These are phyloP conservation scores for Microcebus ravelobensis DNA, from an alignment of 2,113 vertebrate genomes.

Conservation along the genomic window DNA sequence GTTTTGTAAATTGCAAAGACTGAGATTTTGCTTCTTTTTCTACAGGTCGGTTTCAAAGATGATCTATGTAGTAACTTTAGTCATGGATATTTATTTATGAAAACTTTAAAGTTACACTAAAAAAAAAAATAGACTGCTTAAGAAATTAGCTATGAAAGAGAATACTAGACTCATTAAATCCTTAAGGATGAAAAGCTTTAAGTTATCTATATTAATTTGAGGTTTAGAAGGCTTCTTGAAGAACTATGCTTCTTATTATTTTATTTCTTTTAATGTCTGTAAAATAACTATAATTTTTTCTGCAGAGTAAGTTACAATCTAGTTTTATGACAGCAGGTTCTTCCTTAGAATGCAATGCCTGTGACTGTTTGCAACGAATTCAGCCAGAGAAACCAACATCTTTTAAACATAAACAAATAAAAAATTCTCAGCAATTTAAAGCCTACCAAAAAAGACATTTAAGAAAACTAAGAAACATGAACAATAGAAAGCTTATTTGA, in stretches of 20 bases:
- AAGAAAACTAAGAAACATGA: slow-evolving; percentile 19
- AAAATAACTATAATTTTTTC: not conserved
- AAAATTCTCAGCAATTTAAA: slow-evolving; percentile 24
- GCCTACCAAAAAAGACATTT: not conserved
- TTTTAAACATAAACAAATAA: slow-evolving; percentile 45
- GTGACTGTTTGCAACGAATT: not conserved
- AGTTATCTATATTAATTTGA: slow-evolving; percentile 16
- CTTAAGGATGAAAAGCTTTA: slow-evolving; percentile 59
- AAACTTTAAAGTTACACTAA: slow-evolving; percentile 51
- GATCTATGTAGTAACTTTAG: slow-evolving; percentile 49
- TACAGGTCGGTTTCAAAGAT: slow-evolving; percentile 62
- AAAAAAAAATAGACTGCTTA: not conserved
- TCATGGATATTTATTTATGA: slow-evolving; percentile 73
- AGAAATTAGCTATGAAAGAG: slow-evolving; percentile 48
- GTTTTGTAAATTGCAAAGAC: slow-evolving; percentile 41
- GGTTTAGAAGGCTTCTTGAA: slow-evolving; percentile 49
- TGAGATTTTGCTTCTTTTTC: slow-evolving; percentile 63
- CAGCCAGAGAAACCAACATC: slow-evolving; percentile 29
- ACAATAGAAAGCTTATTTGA: slow-evolving; percentile 4
- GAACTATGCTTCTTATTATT: slow-evolving; percentile 40
- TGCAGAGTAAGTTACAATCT: not conserved
- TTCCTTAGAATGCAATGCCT: slow-evolving; percentile 22
- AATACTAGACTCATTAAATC: slow-evolving; percentile 65
- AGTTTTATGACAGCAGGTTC: slow-evolving; percentile 30
- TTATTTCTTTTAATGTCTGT: not conserved